Conservation (phyloP, 2,113 vertebrate genomes). For the Lathamus discolor region DNA sequence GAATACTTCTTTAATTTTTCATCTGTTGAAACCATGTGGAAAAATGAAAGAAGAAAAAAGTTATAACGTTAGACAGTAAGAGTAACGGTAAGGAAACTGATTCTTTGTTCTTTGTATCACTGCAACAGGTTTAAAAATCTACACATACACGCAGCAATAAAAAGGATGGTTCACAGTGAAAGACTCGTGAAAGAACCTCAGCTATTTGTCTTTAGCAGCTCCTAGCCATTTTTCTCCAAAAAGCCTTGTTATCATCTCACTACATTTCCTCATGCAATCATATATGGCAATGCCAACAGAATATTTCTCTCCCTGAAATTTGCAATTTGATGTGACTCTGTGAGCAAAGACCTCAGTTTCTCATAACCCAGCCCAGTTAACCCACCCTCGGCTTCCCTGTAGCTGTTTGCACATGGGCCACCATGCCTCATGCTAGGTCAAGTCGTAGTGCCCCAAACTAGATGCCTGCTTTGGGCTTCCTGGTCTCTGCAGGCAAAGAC, state of each 20-base stretch:
- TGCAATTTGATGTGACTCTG: background rate
- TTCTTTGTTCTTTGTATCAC: background rate
- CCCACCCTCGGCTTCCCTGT: background rate
- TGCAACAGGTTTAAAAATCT: background rate
- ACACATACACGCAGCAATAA: background rate
- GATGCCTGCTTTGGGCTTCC: background rate
- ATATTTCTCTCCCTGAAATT: background rate
- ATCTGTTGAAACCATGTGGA: background rate
- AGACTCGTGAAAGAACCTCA: background rate
- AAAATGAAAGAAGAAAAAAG: background rate
- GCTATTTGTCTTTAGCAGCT: background rate
- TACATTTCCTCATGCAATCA: background rate
- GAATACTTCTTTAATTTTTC: background rate
- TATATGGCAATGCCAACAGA: background rate
- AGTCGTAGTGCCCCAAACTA: rapidly evolving
- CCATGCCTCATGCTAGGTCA: background rate
- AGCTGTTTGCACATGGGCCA: background rate
- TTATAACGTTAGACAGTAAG: background rate
- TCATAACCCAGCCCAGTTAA: background rate
- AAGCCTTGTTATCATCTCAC: background rate
- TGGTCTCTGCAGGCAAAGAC: rapidly evolving
- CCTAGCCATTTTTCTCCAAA: background rate
- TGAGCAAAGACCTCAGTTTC: background rate
- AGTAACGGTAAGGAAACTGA: background rate
- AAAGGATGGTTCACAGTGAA: background rate